Base-by-base conservation (phyloP, 2,113 vertebrate species). In the Protobothrops mucrosquamatus region DNA sequence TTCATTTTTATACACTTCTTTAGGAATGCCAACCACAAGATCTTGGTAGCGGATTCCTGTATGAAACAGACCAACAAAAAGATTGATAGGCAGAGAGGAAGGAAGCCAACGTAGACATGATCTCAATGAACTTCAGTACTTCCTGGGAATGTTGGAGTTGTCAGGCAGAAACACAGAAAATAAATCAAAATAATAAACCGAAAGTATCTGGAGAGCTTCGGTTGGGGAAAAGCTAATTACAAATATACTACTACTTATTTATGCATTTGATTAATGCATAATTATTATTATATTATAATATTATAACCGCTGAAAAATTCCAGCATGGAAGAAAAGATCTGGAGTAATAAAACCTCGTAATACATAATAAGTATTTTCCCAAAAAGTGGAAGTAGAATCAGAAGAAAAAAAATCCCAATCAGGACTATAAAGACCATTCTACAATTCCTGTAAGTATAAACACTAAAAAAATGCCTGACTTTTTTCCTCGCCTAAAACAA, bases 1-100 rank as follows among this genome's bases (percentile, higher is more conserved):
- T 94, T 98, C 97, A 94, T 96, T 96, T 91, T 95, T 96, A 2
- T 97, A 39, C 0, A 93, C 98, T 96, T 98, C 98, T 94, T 98
- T 97, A 0, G 96, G 97, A 91, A 98, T 95, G 2, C 97, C 97
- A 11, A 98, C 97, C 93, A 97, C 93, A 86, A 98, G 9, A 24
- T 98, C 97, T 89, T 97, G 97, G 94, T 94, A 98, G 5, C 74
- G 94, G 85, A 97, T 93, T 93, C 96, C 97, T 98, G 39, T 95
- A 88, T 69, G 90, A 93, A 93, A 94, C 4, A 90, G 14, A 88
- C 18, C 64, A 29, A 69, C 89, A 0, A 5, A 59, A 15, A 86
- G 15, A 54, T 9, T 11, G 23, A 94, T 88, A 34, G 29, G 90
- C 14, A 59, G 5, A 22, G 22, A 64, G 14, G 15, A 10, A 55